Base-by-base conservation (phyloP, 2,888 invertebrate genomes). In the Xanthorhoe spadicearia region DNA sequence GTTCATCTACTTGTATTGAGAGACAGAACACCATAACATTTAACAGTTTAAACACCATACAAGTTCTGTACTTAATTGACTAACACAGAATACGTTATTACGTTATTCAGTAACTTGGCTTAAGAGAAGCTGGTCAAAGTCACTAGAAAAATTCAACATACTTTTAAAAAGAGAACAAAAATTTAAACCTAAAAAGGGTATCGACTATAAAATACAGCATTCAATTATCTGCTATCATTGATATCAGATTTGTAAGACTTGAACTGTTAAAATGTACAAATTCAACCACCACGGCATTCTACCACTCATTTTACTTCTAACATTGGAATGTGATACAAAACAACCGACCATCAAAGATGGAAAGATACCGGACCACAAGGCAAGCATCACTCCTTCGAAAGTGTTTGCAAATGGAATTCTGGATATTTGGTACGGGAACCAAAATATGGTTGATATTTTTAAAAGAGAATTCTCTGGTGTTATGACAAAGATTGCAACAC, bases 341-440 rank as follows among this genome's bases (percentile, higher is more conserved):
- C 72, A 64, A n/a, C 71, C 73, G 0, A 69, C 57, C 0, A 19
- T 82, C 13, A 74, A 69, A 60, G 73, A 73, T 13, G 75, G 46
- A 5, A 23, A 28, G 0, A n/a, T 57, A 6, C 53, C 67, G 0
- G 63, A 65, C 18, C 72, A 56, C 32, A 81, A 81, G 50, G 85
- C 85, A 46, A 85, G 85, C 43, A 80, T 53, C 85, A 86, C 2
- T 73, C 84, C 0, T 0, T 59, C 59, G n/a, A 86, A 88, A 63
- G 89, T 88, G 89, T 23, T 88, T 1, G 52, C 89, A 0, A 88
- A 86, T 18, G 86, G 84, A 63, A 85, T 86, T 1, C 77, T 90
- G 80, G 90, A 90, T 53, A 68, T 90, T 0, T 90, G 88, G 88
- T 86, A 84, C 17, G 90, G 89, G 0, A 90, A 90, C 52, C 86